Evolutionary conservation across 2,888 invertebrate species (phyloP), one percentile per base, ranked within the genome.

Genomic region (Noctua janthe): DNA sequence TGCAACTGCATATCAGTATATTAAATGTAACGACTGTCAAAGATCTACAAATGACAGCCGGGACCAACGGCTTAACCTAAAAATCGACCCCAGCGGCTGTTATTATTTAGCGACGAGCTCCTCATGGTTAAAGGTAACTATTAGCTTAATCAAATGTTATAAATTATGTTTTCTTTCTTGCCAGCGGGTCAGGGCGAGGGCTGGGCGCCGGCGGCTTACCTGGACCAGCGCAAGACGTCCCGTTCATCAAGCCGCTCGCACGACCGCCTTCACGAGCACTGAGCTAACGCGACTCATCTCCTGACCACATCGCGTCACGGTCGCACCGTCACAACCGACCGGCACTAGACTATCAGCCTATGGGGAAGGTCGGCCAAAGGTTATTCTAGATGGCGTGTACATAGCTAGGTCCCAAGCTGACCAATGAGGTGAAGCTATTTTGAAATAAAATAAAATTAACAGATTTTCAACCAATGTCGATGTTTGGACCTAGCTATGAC

Each of bases 201-300:
- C 89, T 99, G 99, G 99, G 99, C 99, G 82, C 99, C 99, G 79
- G 99, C 99, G 75, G 99, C 99, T 56, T 99, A 99, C 97, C 97
- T 99, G 95, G 99, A 99, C 97, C 98, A 98, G 95, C 97, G 98
- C 93, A 98, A 98, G 97, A 97, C 98, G 23, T 98, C 98, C 89
- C 97, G 98, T 92, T 98, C 98, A 90, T 98, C 98, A 91, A 98
- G 98, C 94, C 97, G 97, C 92, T 97, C 97, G 89, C 97, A 97
- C 94, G 97, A 97, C 93, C 97, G 97, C 86, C 94, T 97, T 85
- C 96, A 96, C 93, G 96, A 97, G 90, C 97, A 97, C 92, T 96
- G 95, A 94, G 85, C 91, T 59, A 66, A 76, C 59, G n/a, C 78
- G 49, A 49, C 59, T 71, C 73, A 6, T 23, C 73, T 54, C 74